phyloP scores from a whole-genome alignment of 2,113 vertebrate species.

The Anser brachyrhynchus region DNA sequence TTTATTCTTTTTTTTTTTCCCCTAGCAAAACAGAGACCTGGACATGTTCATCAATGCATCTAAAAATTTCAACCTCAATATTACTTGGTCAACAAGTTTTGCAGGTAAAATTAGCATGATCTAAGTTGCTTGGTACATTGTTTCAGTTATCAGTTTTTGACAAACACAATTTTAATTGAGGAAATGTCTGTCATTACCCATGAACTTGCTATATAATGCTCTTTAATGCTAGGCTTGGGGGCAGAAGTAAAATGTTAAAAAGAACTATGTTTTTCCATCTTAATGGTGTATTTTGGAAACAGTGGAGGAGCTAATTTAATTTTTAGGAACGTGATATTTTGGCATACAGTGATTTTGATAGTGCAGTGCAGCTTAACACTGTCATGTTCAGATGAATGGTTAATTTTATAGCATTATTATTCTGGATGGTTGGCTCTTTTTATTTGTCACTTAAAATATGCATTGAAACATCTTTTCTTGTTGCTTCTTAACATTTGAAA shows the following conservation, averaged over 20 bases:
- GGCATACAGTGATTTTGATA: neutral
- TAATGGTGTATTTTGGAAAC: neutral
- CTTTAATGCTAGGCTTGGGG: neutral
- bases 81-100: conserved; percentile 97
- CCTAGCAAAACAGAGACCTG: conserved; percentile 94
- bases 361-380: neutral
- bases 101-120: conserved; percentile 79
- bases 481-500: neutral
- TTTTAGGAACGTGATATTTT: neutral
- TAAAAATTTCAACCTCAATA: conserved; percentile 99
- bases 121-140: neutral
- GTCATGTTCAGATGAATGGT: neutral
- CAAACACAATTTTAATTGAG: neutral
- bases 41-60: conserved; percentile 99
- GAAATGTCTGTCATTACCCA: neutral
- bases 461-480: neutral
- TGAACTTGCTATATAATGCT: neutral
- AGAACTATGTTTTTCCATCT: rapidly evolving
- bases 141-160: neutral
- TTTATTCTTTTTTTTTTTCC: neutral
- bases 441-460: neutral
- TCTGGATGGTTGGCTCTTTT: neutral
- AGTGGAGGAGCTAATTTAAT: neutral
- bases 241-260: neutral
- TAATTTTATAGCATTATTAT: neutral